Percentiles rank a stretch among this genome's conserved stretches.
These are phyloP conservation scores for Amphimallon solstitiale DNA, from an alignment of 2,888 invertebrate genomes.

Conservation along the genomic window DNA sequence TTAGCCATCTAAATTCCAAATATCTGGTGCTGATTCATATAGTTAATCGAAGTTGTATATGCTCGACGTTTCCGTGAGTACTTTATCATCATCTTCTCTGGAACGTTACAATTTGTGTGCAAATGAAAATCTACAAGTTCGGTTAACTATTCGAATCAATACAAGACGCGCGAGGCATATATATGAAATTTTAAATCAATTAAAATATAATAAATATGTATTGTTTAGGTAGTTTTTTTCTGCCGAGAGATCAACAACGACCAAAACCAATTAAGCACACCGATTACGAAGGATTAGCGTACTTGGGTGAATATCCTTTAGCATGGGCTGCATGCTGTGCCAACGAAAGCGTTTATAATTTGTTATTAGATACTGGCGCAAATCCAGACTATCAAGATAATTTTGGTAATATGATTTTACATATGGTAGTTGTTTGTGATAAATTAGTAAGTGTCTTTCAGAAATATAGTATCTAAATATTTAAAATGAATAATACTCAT, in stretches of 20 bases:
- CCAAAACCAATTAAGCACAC: conserved; percentile 81
- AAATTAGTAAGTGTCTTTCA: conserved; percentile 77
- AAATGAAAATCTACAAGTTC: too few relatives aligned
- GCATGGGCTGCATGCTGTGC: conserved; percentile 98
- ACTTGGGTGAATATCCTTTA: conserved; percentile 96
- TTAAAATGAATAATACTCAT: too few relatives aligned
- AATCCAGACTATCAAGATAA: conserved; percentile 96
- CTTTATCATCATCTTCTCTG: too few relatives aligned
- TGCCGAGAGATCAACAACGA: conserved; percentile 93
- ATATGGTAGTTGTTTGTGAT: conserved; percentile 98
- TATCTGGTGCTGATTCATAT: too few relatives aligned
- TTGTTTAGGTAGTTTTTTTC: conserved; percentile 87
- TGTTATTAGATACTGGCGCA: conserved; percentile 89
- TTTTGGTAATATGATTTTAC: conserved; percentile 98
- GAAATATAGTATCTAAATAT: too few relatives aligned
- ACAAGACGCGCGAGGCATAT: too few relatives aligned
- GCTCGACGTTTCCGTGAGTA: too few relatives aligned
- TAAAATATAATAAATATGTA: too few relatives aligned
- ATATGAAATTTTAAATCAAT: background rate
- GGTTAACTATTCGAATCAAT: too few relatives aligned
- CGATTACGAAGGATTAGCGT: conserved; percentile 96
- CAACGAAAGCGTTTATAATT: conserved; percentile 96
- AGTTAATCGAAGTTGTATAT: too few relatives aligned
- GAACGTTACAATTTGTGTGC: too few relatives aligned
- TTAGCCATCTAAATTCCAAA: too few relatives aligned